phyloP scores from a whole-genome alignment of 2,888 invertebrate genomes.

The Lochmaea capreae region DNA sequence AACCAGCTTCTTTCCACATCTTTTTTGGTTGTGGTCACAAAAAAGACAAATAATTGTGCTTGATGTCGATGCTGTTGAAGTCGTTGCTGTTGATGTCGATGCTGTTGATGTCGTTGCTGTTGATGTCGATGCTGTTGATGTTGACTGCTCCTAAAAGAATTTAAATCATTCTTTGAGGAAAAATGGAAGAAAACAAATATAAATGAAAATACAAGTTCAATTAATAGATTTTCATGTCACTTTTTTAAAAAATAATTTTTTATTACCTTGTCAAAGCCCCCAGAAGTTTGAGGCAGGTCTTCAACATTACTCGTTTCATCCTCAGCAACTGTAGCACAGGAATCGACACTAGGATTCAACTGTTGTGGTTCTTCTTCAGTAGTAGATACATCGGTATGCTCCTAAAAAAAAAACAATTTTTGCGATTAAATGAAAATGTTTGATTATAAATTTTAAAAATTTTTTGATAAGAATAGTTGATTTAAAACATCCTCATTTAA shows the following conservation, averaged over 20 bases:
- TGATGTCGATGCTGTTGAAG: conserved; percentile 19
- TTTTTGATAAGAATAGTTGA: conserved; percentile 9
- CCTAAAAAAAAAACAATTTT: conserved; percentile 37
- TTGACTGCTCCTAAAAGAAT: conserved; percentile 32
- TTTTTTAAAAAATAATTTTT: conserved; percentile 17
- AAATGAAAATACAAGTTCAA: conserved; percentile 19
- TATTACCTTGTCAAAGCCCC: conserved; percentile 35
- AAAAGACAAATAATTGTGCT: conserved; percentile 30
- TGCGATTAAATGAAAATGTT: conserved; percentile 33
- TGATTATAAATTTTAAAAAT: conserved; percentile 18
- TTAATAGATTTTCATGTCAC: not conserved
- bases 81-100: conserved; percentile 27
- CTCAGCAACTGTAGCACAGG: conserved; percentile 39
- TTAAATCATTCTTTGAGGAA: conserved; percentile 26
- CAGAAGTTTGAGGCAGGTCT: conserved; percentile 36
- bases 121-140: conserved; percentile 24
- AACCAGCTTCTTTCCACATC: conserved; percentile 30
- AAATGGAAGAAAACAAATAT: conserved; percentile 21
- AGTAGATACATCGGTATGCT: conserved; percentile 37
- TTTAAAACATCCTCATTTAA: not conserved
- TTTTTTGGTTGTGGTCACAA: conserved; percentile 32
- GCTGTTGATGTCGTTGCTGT: conserved; percentile 31
- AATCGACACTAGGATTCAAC: too few relatives aligned
- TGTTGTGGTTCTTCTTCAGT: conserved; percentile 39
- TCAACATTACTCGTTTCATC: conserved; percentile 40